phyloP scores from a whole-genome alignment of 2,888 invertebrate species.

The Macroteleia sp. region DNA sequence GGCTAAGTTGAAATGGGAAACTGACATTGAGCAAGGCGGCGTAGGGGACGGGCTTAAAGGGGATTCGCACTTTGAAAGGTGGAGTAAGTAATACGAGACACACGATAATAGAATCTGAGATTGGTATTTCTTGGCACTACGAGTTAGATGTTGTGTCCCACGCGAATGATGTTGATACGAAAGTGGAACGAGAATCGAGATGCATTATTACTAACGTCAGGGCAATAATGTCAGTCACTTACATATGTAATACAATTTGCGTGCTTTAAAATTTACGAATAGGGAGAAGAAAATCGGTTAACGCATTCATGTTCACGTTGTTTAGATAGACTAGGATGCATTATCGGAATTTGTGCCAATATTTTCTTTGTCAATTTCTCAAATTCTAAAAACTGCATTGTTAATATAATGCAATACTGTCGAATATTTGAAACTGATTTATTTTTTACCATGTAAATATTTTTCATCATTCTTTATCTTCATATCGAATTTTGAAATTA shows the following conservation, averaged over 20 bases:
- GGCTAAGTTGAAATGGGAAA: slow-evolving; percentile 59
- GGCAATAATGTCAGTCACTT: slow-evolving; percentile 39
- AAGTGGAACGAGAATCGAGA: slow-evolving; percentile 60
- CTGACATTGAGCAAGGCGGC: slow-evolving; percentile 56
- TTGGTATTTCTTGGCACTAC: slow-evolving; percentile 62
- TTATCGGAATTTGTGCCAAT: no score
- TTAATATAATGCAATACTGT: no score
- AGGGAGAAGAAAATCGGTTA: slow-evolving; percentile 18
- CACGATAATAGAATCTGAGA: slow-evolving; percentile 63
- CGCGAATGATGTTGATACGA: slow-evolving; percentile 57
- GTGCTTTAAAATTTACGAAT: slow-evolving; percentile 4
- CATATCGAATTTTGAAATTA: no score
- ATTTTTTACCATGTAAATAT: no score
- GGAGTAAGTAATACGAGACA: slow-evolving; percentile 67
- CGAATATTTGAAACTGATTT: no score
- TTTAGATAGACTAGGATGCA: background rate
- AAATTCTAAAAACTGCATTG: no score
- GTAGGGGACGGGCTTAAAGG: no score
- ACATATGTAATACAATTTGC: slow-evolving; percentile 45
- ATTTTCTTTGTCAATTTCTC: no score
- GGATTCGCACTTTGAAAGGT: slow-evolving; percentile 59
- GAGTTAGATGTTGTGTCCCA: slow-evolving; percentile 56
- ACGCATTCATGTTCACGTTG: slow-evolving; percentile 6
- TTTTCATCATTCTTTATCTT: no score
- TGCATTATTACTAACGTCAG: slow-evolving; percentile 63